Evolutionary conservation across 2,113 vertebrate genomes (phyloP).

Genomic region (Physeter macrocephalus): DNA sequence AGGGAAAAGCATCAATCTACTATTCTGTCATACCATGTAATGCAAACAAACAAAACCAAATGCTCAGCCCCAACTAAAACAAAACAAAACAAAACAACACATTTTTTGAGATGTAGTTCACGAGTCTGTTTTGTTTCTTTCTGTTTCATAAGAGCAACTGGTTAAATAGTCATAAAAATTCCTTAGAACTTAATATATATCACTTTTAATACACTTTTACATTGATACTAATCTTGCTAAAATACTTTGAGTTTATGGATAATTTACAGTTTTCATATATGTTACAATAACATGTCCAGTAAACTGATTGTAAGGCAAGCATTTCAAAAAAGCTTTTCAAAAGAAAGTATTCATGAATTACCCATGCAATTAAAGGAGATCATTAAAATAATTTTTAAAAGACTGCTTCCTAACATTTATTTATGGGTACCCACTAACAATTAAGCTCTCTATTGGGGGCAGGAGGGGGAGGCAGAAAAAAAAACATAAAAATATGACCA

Average conservation of each 20-base stretch:
- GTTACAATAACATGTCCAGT: background rate
- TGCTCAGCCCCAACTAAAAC: background rate
- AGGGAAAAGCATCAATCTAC: background rate
- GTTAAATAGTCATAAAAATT: background rate
- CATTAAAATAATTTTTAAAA: background rate
- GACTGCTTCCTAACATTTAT: background rate
- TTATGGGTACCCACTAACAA: background rate
- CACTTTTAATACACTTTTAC: background rate
- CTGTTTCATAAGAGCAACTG: background rate
- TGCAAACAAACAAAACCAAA: background rate
- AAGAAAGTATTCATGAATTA: background rate
- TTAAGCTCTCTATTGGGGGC: background rate
- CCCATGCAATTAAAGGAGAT: background rate
- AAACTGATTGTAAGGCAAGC: background rate
- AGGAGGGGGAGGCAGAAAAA: background rate
- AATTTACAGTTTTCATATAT: background rate
- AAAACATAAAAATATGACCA: background rate
- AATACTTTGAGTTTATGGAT: background rate
- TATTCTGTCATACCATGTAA: background rate
- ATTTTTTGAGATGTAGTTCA: background rate
- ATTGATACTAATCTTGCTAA: background rate
- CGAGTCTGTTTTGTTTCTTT: background rate
- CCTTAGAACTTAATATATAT: background rate
- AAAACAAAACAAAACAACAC: background rate
- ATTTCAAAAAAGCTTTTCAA: background rate